Evolutionary conservation across 2,888 invertebrate genomes (phyloP).

Genomic region (Copidosoma aretas): DNA sequence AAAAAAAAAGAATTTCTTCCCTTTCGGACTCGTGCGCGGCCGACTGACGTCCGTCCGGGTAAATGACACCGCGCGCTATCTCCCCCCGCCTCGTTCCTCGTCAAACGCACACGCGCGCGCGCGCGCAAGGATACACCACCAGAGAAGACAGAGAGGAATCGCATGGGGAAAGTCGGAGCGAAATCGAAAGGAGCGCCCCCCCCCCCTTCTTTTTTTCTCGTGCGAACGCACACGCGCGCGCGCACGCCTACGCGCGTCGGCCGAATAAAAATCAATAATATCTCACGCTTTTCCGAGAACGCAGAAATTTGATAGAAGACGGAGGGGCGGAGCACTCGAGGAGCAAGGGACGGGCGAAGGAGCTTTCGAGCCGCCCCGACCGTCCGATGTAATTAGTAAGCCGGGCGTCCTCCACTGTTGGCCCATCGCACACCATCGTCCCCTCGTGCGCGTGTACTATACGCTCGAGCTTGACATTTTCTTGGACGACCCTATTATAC

Average conservation of each 20-base stretch:
- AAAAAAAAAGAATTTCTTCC: constrained; percentile 31
- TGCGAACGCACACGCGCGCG: constrained; percentile 28
- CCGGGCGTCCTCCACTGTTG: constrained; percentile 5
- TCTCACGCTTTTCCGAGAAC: constrained; percentile 60
- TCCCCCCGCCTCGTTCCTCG: constrained; percentile 40
- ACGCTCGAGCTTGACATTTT: not conserved
- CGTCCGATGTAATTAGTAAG: constrained; percentile 28
- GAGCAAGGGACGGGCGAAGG: not conserved
- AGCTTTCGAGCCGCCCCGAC: not conserved
- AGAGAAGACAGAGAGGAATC: constrained; percentile 30
- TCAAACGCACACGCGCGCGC: constrained; percentile 45
- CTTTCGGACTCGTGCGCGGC: constrained; percentile 44
- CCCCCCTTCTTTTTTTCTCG: constrained; percentile 32
- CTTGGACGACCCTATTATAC: not conserved
- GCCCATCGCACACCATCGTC: not conserved
- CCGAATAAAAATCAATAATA: constrained; percentile 62
- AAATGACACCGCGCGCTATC: constrained; percentile 53
- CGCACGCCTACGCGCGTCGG: constrained; percentile 28
- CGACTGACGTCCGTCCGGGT: constrained; percentile 53
- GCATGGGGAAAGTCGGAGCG: constrained; percentile 35
- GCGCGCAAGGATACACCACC: not conserved
- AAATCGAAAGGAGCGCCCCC: constrained; percentile 37
- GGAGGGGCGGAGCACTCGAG: not conserved
- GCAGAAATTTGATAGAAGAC: constrained; percentile 47
- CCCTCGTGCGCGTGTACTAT: not conserved